These are phyloP conservation scores for Symphodus melops DNA, from an alignment of 2,113 vertebrate species.

Conservation along the genomic window DNA sequence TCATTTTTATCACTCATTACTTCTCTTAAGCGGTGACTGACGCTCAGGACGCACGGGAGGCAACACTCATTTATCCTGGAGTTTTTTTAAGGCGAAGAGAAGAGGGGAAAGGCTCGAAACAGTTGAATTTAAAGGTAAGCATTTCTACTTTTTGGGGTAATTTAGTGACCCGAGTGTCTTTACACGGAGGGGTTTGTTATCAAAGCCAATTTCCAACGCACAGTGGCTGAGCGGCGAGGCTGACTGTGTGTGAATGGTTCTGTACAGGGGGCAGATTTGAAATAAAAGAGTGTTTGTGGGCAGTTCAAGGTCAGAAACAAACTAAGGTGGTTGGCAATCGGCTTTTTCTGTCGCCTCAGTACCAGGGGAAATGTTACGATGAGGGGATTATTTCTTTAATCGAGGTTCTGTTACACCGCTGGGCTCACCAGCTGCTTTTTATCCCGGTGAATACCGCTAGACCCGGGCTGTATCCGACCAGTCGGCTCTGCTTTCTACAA, in stretches of 20 bases:
- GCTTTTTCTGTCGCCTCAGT: conserved; percentile 75
- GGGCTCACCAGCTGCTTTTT: conserved; percentile 64
- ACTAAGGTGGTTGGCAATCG: conserved; percentile 85
- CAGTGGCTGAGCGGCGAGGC: conserved; percentile 81
- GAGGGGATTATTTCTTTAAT: conserved; percentile 87
- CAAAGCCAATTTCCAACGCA: conserved; percentile 80
- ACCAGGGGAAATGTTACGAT: conserved; percentile 87
- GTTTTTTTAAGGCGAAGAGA: conserved; percentile 78
- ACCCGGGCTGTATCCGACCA: conserved; percentile 87
- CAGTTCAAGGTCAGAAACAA: conserved; percentile 95
- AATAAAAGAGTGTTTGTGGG: conserved; percentile 89
- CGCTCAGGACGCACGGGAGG: conserved; percentile 89
- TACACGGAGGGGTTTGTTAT: conserved; percentile 45
- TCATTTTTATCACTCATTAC: conserved; percentile 99
- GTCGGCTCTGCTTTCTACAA: conserved; percentile 91
- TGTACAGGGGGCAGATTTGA: conserved; percentile 76
- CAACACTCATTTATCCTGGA: conserved; percentile 89
- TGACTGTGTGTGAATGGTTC: conserved; percentile 77
- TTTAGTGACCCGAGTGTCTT: conserved; percentile 55
- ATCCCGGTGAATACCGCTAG: conserved; percentile 95
- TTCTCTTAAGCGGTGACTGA: conserved; percentile 96
- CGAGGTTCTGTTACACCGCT: conserved; percentile 80
- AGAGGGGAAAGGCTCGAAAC: conserved; percentile 86
- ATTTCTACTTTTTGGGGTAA: conserved; percentile 78
- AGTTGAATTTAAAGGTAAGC: conserved; percentile 92